phyloP scores from a whole-genome alignment of 1,140 invertebrate species.

The Halotydeus destructor region DNA sequence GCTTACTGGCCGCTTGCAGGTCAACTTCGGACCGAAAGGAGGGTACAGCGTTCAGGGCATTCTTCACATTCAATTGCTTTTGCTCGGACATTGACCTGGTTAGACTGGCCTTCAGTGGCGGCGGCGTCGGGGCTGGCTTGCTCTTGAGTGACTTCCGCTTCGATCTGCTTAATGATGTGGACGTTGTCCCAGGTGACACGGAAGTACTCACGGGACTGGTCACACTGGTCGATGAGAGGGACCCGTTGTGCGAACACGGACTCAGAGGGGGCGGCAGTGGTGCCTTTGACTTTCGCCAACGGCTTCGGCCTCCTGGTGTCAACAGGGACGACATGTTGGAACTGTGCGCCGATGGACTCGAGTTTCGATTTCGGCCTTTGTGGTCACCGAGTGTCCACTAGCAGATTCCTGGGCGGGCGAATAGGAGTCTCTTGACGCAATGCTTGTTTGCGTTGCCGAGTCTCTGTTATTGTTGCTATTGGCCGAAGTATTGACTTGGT shows the following conservation, averaged over 20 bases:
- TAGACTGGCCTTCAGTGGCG: background rate
- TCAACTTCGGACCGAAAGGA: slow-evolving; percentile 10
- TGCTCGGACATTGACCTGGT: slow-evolving; percentile 13
- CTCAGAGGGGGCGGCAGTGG: slow-evolving; percentile 36
- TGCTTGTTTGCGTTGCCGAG: background rate
- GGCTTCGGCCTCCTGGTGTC: background rate
- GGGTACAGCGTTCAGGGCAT: slow-evolving; percentile 8
- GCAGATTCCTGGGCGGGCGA: background rate
- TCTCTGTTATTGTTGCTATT: background rate
- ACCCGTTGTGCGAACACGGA: background rate
- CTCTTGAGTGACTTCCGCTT: background rate
- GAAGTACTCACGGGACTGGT: background rate
- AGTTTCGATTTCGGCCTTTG: slow-evolving; percentile 7
- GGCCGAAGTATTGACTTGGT: background rate
- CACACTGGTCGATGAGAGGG: background rate
- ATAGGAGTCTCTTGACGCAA: background rate
- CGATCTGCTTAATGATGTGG: background rate
- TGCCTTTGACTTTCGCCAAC: slow-evolving; percentile 30
- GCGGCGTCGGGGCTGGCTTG: background rate
- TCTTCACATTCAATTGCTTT: slow-evolving; percentile 12
- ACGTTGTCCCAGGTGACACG: background rate
- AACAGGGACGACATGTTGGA: background rate
- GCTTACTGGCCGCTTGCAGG: background rate
- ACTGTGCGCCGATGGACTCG: slow-evolving; percentile 5
- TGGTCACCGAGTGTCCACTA: slow-evolving; percentile 5